phyloP scores from a whole-genome alignment of 2,888 invertebrate genomes.

The Luffia ferchaultella region DNA sequence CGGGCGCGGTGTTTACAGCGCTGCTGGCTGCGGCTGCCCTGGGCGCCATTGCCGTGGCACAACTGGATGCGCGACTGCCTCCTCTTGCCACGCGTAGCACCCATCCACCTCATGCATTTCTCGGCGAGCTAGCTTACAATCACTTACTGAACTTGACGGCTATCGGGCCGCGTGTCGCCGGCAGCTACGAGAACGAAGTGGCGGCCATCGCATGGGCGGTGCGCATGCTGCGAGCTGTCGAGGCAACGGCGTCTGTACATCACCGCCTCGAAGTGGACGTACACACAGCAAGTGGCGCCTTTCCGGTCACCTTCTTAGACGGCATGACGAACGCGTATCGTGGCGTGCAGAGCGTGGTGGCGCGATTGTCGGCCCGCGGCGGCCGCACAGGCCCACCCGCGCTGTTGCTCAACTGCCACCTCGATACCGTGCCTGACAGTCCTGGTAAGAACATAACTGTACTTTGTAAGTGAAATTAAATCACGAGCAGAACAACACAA shows the following conservation, averaged over 20 bases:
- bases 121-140: constrained; percentile 70
- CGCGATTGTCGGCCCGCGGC: constrained; percentile 34
- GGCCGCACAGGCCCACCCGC: constrained; percentile 65
- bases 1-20: constrained; percentile 10
- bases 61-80: constrained; percentile 68
- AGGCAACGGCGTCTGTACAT: constrained; percentile 43
- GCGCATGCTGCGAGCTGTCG: constrained; percentile 47
- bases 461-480: too few relatives aligned
- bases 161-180: constrained; percentile 68
- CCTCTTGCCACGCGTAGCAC: constrained; percentile 35
- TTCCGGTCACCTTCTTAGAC: constrained; percentile 78
- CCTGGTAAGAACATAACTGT: constrained; percentile 66
- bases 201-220: constrained; percentile 60
- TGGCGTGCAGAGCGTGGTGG: constrained; percentile 83
- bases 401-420: constrained; percentile 90
- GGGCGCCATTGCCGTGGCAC: constrained; percentile 49
- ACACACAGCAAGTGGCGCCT: constrained; percentile 77
- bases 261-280: constrained; percentile 70
- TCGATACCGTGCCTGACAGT: constrained; percentile 87
- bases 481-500: too few relatives aligned
- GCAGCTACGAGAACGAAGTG: constrained; percentile 85
- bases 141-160: constrained; percentile 70
- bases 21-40: constrained; percentile 56
- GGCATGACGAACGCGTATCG: constrained; percentile 85
- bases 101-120: constrained; percentile 27